These are phyloP conservation scores for Spodoptera littoralis DNA, from an alignment of 2,888 invertebrate genomes.

Conservation along the genomic window DNA sequence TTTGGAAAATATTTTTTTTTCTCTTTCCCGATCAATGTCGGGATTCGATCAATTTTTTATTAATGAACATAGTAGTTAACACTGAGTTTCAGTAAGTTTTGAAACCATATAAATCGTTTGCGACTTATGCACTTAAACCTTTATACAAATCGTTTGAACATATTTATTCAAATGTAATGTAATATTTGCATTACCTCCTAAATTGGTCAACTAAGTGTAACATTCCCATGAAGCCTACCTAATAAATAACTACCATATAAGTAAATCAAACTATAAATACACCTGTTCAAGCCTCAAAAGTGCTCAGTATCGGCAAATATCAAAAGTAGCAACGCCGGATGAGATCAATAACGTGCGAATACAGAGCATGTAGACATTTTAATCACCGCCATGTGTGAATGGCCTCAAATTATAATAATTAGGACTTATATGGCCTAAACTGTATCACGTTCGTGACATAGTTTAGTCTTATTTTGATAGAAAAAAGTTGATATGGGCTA, in stretches of 20 bases:
- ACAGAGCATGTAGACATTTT: conserved; percentile 12
- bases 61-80: too few relatives aligned
- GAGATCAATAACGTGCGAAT: conserved; percentile 49
- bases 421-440: conserved; percentile 48
- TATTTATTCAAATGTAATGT: too few relatives aligned
- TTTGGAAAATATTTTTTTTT: too few relatives aligned
- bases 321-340: conserved; percentile 40
- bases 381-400: conserved; percentile 35
- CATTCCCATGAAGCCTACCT: neutral
- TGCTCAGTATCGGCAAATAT: conserved; percentile 1
- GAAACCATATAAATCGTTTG: too few relatives aligned
- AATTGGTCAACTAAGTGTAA: neutral
- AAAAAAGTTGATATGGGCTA: conserved; percentile 35
- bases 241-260: conserved; percentile 2
- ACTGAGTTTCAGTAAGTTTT: too few relatives aligned
- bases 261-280: neutral
- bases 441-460: conserved; percentile 54
- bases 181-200: too few relatives aligned
- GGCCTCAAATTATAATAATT: conserved; percentile 56
- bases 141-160: too few relatives aligned
- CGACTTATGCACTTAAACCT: too few relatives aligned
- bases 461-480: conserved; percentile 29
- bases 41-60: too few relatives aligned
- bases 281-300: conserved; percentile 13
- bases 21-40: too few relatives aligned